Evolutionary conservation across 2,113 vertebrate genomes (phyloP).

Genomic region (Otis tarda): DNA sequence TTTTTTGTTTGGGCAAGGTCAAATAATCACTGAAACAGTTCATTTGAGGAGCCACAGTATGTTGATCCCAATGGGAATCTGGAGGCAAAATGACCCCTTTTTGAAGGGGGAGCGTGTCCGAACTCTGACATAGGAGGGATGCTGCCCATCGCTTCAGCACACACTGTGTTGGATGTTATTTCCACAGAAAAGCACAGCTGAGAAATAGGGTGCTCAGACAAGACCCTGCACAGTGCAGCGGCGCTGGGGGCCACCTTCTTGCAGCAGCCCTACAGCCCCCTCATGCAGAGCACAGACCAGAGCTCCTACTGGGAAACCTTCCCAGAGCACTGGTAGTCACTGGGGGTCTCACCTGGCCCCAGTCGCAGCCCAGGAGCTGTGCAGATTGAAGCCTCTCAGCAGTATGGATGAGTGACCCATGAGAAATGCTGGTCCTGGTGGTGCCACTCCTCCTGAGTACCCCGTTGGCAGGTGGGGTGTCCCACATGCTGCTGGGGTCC

Average conservation of each 20-base stretch:
- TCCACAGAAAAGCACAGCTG: background rate
- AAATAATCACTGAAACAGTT: background rate
- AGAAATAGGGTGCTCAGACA: background rate
- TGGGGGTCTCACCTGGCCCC: fast-evolving
- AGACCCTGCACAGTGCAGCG: background rate
- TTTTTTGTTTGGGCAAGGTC: background rate
- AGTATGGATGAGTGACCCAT: too few species aligned
- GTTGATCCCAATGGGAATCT: background rate
- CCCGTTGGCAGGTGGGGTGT: background rate
- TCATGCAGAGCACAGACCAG: background rate
- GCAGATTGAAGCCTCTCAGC: background rate
- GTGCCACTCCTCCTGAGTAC: too few species aligned
- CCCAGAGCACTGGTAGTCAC: background rate
- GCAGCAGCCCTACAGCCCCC: background rate
- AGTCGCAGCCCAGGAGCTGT: fast-evolving
- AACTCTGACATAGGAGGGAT: background rate
- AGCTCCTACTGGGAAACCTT: background rate
- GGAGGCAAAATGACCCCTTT: background rate
- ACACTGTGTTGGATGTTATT: fast-evolving
- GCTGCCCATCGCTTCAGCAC: background rate
- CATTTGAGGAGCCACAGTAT: background rate
- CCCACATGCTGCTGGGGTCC: background rate
- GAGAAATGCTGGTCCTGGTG: background rate
- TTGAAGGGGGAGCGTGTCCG: fast-evolving
- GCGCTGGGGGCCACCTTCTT: background rate